Conservation (phyloP, 1,140 invertebrate species). For the Drosophila chauvacae region DNA sequence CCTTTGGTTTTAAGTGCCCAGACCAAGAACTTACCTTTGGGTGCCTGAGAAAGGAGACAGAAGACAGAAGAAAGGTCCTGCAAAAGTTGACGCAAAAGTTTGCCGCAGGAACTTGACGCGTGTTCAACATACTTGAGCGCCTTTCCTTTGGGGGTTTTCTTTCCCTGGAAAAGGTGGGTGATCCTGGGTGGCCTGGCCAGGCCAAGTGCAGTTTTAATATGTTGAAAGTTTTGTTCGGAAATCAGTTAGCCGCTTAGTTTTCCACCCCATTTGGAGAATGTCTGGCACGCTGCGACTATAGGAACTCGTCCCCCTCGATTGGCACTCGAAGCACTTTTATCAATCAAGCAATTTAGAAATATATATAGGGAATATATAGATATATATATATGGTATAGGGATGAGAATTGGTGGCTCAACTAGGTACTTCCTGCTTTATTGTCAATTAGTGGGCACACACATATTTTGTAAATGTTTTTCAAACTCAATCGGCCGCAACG, state of each 20-base stretch:
- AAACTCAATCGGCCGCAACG: constrained; percentile 63
- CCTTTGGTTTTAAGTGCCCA: constrained; percentile 58
- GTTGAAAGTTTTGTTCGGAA: constrained; percentile 77
- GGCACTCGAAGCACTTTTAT: constrained; percentile 63
- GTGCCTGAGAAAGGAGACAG: constrained; percentile 1
- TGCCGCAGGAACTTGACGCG: constrained; percentile 79
- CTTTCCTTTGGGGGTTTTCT: constrained; percentile 24
- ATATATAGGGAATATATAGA: neutral
- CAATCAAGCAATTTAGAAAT: constrained; percentile 72
- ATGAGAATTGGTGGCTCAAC: constrained; percentile 21
- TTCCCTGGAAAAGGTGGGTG: neutral
- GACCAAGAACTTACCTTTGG: constrained; percentile 60
- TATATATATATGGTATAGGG: neutral
- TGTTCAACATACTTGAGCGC: constrained; percentile 82
- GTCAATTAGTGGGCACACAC: constrained; percentile 76
- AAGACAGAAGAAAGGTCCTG: constrained; percentile 11
- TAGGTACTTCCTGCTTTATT: constrained; percentile 78
- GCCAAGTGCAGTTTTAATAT: constrained; percentile 83
- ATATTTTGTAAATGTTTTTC: constrained; percentile 57
- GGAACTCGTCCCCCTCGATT: neutral
- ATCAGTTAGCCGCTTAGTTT: constrained; percentile 79
- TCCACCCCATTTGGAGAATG: constrained; percentile 33
- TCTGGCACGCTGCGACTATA: constrained; percentile 20
- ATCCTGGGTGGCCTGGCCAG: constrained; percentile 6
- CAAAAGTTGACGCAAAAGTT: constrained; percentile 80